Evolutionary conservation across 2,888 invertebrate species (phyloP), one percentile per base, ranked within the genome.

Genomic region (Ernsta delagoae): DNA sequence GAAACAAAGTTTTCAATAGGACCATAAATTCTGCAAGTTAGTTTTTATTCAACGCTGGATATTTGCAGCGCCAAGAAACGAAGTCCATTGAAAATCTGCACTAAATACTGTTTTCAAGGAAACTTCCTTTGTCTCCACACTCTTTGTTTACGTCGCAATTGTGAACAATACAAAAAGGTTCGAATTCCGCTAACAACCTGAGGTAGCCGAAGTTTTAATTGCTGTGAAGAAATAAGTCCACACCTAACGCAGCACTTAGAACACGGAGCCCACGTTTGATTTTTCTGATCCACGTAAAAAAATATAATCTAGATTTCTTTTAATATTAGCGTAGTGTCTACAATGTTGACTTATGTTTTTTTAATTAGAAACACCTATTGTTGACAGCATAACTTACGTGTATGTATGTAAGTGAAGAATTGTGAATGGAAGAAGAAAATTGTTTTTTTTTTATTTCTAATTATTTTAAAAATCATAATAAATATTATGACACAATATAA

Each of bases 191-290:
- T 84, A 87, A 88, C 87, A 86, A 88, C 83, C 83, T 83, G 82
- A 83, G 83, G 81, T 77, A 75, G 79, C 78, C 71, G 77, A 90
- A 91, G 89, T 90, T 92, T 92, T 90, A 91, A 91, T 92, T 90
- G 88, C 87, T 86, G 83, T 75, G 78, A 78, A 84, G 78, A 78
- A 84, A 85, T 86, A 86, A 86, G 87, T 85, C 84, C 79, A 83
- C 79, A 80, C 77, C 78, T 79, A 78, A 31, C 24, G 74, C 75
- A 75, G 73, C 72, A 9, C 24, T 69, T 73, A 75, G 71, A 16
- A 70, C 73, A 16, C 3, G 50, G 8, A 12, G 3, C 50, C 0
- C 3, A 50, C 6, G 48, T 48, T 48, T 5, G 48, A 8, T 43
- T 43, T 43, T 9, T 9, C 36, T 36, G 36, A 36, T 36, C 16